Evolutionary conservation across 2,888 invertebrate species (phyloP), one percentile per base, ranked within the genome.

Genomic region (Bellardia bayeri): DNA sequence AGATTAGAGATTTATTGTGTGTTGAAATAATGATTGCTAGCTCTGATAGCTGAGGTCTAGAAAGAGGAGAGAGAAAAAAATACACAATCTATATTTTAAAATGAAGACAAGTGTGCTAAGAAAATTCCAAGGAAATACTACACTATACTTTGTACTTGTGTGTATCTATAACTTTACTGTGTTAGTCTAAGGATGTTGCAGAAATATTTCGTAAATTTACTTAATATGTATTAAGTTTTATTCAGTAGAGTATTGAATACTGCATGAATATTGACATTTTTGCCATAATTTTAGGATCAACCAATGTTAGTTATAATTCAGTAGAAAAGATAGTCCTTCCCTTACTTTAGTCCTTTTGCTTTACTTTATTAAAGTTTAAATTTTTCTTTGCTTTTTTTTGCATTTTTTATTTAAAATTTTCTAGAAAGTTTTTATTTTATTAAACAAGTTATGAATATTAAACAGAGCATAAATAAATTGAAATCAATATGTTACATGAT

Each of bases 1-100:
- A 66, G 83, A 84, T 78, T 78, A 78, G 78, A 66, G 72, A 79
- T 72, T 78, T 79, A 76, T 78, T 83, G 71, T 84, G 71, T 79
- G 84, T 66, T 79, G 84, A 84, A 72, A 79, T 79, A 33, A 68
- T 68, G 72, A 30, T 61, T 66, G 49, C 16, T 74, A 30, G 23
- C 45, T 5, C 33, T 58, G 82, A 68, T 74, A 74, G n/a, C 33
- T 33, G 30, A 45, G 37, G 3, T 23, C 33, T 54, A 6, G 0
- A 45, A 30, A 66, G 30, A 33, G 5, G 30, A 14, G 2, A 61
- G 14, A 23, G 9, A 42, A 56, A 8, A 42, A 11, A n/a, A n/a
- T 13, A 51, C 11, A 9, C 13, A 1, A 16, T 49, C 13, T 8
- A 58, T 33, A 16, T 1, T 58, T 54, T n/a, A 54, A 66, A 37